Evolutionary conservation across 1,140 invertebrate genomes (phyloP).

Genomic region (Diuraphis noxia): DNA sequence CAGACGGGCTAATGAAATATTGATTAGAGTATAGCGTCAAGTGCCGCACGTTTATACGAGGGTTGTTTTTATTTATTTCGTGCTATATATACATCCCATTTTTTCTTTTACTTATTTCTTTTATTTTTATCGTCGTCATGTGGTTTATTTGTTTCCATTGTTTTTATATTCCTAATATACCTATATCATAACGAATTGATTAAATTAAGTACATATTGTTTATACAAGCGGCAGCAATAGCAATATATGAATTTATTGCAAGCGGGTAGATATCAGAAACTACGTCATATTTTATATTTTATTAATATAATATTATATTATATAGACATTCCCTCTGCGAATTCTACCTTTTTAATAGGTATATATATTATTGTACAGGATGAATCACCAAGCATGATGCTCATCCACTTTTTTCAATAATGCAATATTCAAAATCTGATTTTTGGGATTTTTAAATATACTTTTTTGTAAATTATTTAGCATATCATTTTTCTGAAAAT

Average conservation of each 20-base stretch:
- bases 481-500: no score
- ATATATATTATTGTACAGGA: neutral
- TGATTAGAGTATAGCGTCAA: conserved; percentile 39
- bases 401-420: no score
- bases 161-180: neutral
- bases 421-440: no score
- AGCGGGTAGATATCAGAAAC: neutral
- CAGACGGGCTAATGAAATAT: conserved; percentile 36
- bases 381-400: no score
- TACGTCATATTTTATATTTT: neutral
- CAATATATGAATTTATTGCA: conserved; percentile 19
- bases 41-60: neutral
- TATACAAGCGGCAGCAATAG: neutral
- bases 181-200: neutral
- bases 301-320: neutral
- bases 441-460: no score
- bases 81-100: neutral
- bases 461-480: no score
- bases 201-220: neutral
- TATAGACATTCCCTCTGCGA: neutral
- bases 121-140: conserved; percentile 12
- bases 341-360: neutral
- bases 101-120: neutral
- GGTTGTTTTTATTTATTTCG: neutral
- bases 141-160: conserved; percentile 4